These are phyloP conservation scores for Scrobipalpa atriplicella DNA, from an alignment of 2,888 invertebrate genomes.

Conservation along the genomic window DNA sequence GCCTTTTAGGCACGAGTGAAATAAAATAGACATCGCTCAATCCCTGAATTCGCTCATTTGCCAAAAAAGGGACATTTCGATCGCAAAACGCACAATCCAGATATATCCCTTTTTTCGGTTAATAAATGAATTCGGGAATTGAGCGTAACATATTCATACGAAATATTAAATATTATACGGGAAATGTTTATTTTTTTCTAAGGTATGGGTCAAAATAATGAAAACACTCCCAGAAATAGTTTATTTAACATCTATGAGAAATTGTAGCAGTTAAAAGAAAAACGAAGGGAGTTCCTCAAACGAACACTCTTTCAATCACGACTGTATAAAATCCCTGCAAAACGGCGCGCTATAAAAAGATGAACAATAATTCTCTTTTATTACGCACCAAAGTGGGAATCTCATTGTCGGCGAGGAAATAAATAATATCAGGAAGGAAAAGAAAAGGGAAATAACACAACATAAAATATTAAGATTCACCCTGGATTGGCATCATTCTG, in stretches of 20 bases:
- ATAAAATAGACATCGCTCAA: too few species aligned
- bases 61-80: too few species aligned
- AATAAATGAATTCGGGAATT: too few species aligned
- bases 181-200: neutral
- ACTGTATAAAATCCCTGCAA: constrained; percentile 73
- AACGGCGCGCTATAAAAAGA: constrained; percentile 77
- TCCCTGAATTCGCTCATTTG: too few species aligned
- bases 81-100: too few species aligned
- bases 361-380: constrained; percentile 83
- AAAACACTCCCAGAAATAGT: too few species aligned
- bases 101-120: too few species aligned
- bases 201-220: too few species aligned
- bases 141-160: too few species aligned
- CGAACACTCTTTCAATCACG: constrained; percentile 67
- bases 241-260: too few species aligned
- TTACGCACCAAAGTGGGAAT: constrained; percentile 81
- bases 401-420: constrained; percentile 80
- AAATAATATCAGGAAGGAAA: constrained; percentile 80
- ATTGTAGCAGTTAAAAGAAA: neutral
- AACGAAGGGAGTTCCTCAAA: constrained; percentile 46
- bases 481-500: constrained; percentile 81
- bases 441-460: constrained; percentile 81
- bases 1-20: too few species aligned
- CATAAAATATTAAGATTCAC: constrained; percentile 83
- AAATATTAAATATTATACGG: too few species aligned